phyloP scores from a whole-genome alignment of 2,113 vertebrate genomes.

The Tupaia tana region DNA sequence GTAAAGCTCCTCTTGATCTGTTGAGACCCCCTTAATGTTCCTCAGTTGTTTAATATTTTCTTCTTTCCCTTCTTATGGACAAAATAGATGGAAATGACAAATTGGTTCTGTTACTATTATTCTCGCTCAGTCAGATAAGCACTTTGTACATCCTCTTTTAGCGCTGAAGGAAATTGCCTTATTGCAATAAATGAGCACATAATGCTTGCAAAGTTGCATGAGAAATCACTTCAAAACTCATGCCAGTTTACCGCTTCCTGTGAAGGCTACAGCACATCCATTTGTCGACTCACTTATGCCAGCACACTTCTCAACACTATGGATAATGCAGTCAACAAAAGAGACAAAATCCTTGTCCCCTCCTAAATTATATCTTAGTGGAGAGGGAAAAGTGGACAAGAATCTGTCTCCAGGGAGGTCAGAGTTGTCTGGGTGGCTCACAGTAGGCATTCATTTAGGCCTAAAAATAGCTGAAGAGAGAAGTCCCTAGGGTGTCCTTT shows the following conservation, averaged over 20 bases:
- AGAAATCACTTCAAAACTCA: background rate
- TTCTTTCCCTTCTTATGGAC: background rate
- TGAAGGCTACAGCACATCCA: background rate
- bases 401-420: background rate
- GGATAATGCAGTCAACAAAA: background rate
- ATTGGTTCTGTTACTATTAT: background rate
- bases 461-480: background rate
- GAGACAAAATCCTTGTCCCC: background rate
- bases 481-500: fast-evolving
- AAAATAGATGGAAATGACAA: background rate
- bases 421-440: background rate
- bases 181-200: background rate
- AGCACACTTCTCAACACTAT: background rate
- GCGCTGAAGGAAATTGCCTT: background rate
- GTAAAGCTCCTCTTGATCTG: background rate
- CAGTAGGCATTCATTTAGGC: background rate
- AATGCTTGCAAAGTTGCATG: background rate
- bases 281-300: background rate
- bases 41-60: background rate
- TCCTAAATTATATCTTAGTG: background rate
- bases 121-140: background rate
- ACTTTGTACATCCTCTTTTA: background rate
- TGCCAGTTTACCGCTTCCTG: background rate
- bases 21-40: background rate
- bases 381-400: background rate